These are phyloP conservation scores for Conus canariensis DNA, from an alignment of 2,888 invertebrate species.

Conservation along the genomic window DNA sequence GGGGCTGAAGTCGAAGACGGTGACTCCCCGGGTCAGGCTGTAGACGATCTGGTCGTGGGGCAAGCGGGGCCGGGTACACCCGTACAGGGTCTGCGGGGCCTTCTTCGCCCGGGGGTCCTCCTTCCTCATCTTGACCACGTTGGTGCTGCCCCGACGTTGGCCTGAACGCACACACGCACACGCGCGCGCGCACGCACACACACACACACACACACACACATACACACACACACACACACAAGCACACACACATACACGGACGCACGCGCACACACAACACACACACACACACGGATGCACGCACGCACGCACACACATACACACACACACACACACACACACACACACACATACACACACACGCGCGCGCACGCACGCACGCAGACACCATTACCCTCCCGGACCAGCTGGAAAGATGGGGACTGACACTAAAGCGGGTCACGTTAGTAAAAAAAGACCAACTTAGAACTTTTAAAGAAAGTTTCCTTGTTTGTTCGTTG, in stretches of 20 bases:
- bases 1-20: slow-evolving; percentile 77
- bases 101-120: slow-evolving; percentile 60
- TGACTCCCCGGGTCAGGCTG: slow-evolving; percentile 78
- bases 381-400: not conserved
- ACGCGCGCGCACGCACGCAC: too few relatives aligned
- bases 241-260: not conserved
- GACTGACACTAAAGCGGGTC: too few relatives aligned
- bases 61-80: slow-evolving; percentile 65
- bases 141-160: slow-evolving; percentile 75
- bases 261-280: not conserved
- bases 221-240: too few relatives aligned
- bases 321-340: too few relatives aligned
- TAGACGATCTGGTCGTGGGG: slow-evolving; percentile 76
- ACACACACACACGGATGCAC: not conserved
- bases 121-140: slow-evolving; percentile 74
- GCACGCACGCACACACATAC: too few relatives aligned
- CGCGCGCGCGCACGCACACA: not conserved
- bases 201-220: too few relatives aligned
- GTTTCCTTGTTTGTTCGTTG: too few relatives aligned
- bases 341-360: too few relatives aligned
- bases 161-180: slow-evolving; percentile 61
- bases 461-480: too few relatives aligned
- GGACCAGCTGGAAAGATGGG: too few relatives aligned
- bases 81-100: slow-evolving; percentile 59
- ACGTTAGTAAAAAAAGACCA: too few relatives aligned